phyloP scores from a whole-genome alignment of 2,113 vertebrate genomes.

The Gnathonemus longibarbis region DNA sequence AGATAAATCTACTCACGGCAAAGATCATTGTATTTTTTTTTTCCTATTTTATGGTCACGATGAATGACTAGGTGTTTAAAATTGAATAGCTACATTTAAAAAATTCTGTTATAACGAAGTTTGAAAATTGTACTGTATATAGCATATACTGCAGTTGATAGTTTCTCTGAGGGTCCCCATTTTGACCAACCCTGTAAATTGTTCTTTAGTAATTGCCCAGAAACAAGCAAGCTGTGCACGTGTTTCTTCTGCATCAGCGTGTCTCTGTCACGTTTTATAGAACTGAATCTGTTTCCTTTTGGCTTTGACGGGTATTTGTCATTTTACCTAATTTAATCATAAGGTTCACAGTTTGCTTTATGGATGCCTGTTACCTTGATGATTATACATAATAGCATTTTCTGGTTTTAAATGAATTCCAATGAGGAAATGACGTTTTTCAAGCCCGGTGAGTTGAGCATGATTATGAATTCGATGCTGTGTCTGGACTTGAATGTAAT shows the following conservation, averaged over 20 bases:
- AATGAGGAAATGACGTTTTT: constrained; percentile 50
- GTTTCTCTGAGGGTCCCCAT: neutral
- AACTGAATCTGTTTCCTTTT: neutral
- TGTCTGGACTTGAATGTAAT: constrained; percentile 31
- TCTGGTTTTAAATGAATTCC: constrained; percentile 46
- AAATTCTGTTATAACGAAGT: neutral
- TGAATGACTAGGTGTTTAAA: neutral
- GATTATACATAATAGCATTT: constrained; percentile 46
- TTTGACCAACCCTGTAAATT: neutral
- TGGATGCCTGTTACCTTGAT: constrained; percentile 30
- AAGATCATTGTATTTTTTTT: neutral
- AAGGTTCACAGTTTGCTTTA: neutral
- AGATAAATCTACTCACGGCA: neutral
- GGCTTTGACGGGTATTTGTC: neutral
- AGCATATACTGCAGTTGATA: neutral
- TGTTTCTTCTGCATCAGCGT: neutral
- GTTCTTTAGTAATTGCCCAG: neutral
- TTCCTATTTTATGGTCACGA: neutral
- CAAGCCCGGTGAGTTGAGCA: constrained; percentile 33
- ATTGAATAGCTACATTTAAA: neutral
- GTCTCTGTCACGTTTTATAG: neutral
- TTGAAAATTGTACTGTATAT: neutral
- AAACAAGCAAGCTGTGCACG: neutral
- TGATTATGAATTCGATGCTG: constrained; percentile 31
- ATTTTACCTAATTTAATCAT: neutral